These are phyloP conservation scores for Poeciliopsis infans DNA, from an alignment of 2,797 vertebrate genomes.

Conservation along the genomic window DNA sequence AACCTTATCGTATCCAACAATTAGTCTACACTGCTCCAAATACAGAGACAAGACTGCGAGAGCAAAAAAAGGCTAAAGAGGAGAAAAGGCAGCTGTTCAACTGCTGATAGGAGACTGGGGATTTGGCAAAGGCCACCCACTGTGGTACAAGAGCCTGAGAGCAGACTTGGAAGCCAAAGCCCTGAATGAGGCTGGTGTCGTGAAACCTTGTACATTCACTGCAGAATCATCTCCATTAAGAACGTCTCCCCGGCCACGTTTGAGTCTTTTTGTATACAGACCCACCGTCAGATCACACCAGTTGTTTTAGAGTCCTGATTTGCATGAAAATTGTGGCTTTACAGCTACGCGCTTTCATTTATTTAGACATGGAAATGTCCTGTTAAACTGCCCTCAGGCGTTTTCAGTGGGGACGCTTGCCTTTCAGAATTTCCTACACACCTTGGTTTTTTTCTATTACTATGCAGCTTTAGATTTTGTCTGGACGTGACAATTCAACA, in stretches of 20 bases:
- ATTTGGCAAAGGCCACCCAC: constrained; percentile 26
- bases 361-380: neutral
- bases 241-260: neutral
- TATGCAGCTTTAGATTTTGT: neutral
- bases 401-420: neutral
- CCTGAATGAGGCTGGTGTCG: neutral
- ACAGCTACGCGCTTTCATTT: neutral
- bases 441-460: neutral
- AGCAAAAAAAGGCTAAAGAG: constrained; percentile 7
- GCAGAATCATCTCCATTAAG: constrained; percentile 4
- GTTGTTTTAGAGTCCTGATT: neutral
- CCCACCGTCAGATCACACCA: neutral
- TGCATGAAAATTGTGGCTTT: constrained; percentile 2
- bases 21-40: neutral
- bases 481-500: neutral
- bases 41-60: neutral
- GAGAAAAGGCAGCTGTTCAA: constrained; percentile 16
- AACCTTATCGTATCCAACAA: neutral
- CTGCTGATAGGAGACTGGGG: neutral
- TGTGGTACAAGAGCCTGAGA: constrained; percentile 12
- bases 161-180: constrained; percentile 10
- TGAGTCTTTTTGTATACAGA: neutral
- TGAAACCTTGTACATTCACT: constrained; percentile 1
- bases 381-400: neutral
- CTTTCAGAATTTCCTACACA: neutral